Conservation (phyloP, 1,140 invertebrate species). For the Camponotus floridanus region DNA sequence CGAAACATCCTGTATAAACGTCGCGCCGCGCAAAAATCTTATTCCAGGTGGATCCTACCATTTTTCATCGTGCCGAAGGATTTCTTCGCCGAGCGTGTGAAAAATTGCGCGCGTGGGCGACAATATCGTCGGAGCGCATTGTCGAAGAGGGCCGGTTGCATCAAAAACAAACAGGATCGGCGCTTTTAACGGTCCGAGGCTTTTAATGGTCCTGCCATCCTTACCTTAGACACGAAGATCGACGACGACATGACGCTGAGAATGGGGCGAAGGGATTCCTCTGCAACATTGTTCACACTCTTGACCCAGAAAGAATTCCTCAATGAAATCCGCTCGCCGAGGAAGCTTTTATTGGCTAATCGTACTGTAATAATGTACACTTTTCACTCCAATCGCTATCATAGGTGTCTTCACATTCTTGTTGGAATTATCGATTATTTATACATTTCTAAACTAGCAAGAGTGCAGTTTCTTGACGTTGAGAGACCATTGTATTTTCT, state of each 20-base stretch:
- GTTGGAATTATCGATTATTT: background rate
- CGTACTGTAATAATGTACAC: background rate
- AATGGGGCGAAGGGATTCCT: conserved; percentile 7
- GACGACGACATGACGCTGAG: conserved; percentile 26
- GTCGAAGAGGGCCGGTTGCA: conserved; percentile 27
- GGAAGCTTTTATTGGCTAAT: conserved; percentile 32
- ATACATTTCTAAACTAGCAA: background rate
- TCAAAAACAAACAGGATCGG: conserved; percentile 35
- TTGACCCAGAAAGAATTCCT: conserved; percentile 38
- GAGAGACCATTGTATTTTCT: background rate
- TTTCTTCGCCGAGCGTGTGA: conserved; percentile 40
- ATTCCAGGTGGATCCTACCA: conserved; percentile 11
- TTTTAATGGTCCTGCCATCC: conserved; percentile 24
- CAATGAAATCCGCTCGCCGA: conserved; percentile 21
- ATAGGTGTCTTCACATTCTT: conserved; percentile 16
- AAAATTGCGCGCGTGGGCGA: conserved; percentile 44
- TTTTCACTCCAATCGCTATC: conserved; percentile 15
- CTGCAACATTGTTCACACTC: conserved; percentile 37
- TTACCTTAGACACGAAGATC: conserved; percentile 48
- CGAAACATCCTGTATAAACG: conserved; percentile 18
- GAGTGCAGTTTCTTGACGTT: conserved; percentile 2
- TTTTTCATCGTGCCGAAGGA: conserved; percentile 52
- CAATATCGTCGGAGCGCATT: conserved; percentile 28
- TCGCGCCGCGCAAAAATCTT: background rate
- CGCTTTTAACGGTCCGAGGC: conserved; percentile 41